Percentiles rank a stretch among this genome's conserved stretches.
Evolutionary conservation across 2,888 invertebrate species (phyloP).

Genomic region (Lasioglossum calceatum): DNA sequence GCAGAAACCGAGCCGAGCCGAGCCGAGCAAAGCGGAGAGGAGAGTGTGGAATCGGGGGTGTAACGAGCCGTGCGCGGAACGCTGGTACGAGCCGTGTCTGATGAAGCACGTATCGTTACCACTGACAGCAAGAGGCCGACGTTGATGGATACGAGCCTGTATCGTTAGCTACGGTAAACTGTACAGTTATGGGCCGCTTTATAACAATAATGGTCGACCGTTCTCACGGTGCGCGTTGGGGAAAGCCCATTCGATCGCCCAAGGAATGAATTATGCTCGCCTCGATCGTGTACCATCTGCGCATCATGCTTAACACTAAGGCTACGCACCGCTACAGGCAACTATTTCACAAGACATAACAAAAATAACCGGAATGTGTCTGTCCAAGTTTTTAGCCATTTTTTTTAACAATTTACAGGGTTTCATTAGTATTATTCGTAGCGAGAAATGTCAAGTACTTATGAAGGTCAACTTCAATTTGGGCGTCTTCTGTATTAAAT

Average conservation of each 20-base stretch:
- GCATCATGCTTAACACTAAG: background rate
- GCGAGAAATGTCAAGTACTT: too few species aligned
- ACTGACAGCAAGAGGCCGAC: slow-evolving; percentile 67
- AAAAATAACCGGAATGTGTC: too few species aligned
- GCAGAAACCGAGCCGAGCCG: background rate
- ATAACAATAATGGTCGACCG: slow-evolving; percentile 62
- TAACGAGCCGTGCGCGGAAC: background rate
- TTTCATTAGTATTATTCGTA: too few species aligned
- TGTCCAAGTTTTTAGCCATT: too few species aligned
- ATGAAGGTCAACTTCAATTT: too few species aligned
- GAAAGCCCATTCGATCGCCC: slow-evolving; percentile 43
- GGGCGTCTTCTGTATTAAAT: too few species aligned
- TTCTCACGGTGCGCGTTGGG: slow-evolving; percentile 40
- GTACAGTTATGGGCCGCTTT: slow-evolving; percentile 68
- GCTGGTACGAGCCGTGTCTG: slow-evolving; percentile 54
- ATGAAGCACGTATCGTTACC: slow-evolving; percentile 69
- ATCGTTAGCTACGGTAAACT: slow-evolving; percentile 68
- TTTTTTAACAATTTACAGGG: too few species aligned
- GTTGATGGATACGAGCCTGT: slow-evolving; percentile 67
- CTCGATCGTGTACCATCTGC: background rate
- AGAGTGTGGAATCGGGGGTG: slow-evolving; percentile 14
- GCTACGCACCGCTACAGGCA: too few species aligned
- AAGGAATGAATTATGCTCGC: background rate
- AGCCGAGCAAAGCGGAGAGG: background rate
- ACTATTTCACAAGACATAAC: too few species aligned